A percentile compares a stretch with the other conserved stretches of the same genome.
phyloP scores from a whole-genome alignment of 2,113 vertebrate species.

The Callionymus lyra region DNA sequence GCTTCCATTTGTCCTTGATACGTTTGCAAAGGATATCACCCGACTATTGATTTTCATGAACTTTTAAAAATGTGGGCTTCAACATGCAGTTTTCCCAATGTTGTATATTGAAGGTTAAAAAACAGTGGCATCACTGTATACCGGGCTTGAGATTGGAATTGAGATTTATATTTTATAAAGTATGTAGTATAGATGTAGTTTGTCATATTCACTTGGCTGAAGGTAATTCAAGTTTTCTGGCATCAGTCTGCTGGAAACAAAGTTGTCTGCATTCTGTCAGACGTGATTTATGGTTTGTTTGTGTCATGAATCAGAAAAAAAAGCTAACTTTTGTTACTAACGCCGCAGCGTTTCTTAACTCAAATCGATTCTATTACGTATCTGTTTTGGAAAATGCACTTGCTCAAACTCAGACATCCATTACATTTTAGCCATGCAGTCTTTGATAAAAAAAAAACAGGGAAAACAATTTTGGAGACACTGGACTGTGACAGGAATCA shows the following conservation, averaged over 20 bases:
- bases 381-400: slow-evolving; percentile 48
- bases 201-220: slow-evolving; percentile 15
- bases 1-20: too few species aligned
- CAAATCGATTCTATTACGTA: slow-evolving; percentile 55
- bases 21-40: too few species aligned
- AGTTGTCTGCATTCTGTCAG: slow-evolving; percentile 26
- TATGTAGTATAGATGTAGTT: too few species aligned
- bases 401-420: slow-evolving; percentile 46
- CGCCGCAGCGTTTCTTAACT: slow-evolving; percentile 34
- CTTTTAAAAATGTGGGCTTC: too few species aligned
- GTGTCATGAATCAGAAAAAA: slow-evolving; percentile 32
- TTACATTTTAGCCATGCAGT: slow-evolving; percentile 26
- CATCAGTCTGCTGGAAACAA: slow-evolving; percentile 10
- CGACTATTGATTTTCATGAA: too few species aligned
- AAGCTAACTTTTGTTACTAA: slow-evolving; percentile 41
- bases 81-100: too few species aligned
- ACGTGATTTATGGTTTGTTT: slow-evolving; percentile 63
- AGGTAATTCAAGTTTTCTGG: slow-evolving; percentile 16
- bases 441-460: slow-evolving; percentile 21
- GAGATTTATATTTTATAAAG: too few species aligned
- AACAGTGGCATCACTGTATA: too few species aligned
- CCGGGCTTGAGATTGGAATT: too few species aligned
- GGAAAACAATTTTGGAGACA: slow-evolving; percentile 6
- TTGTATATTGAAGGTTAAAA: too few species aligned
- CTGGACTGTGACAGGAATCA: slow-evolving; percentile 11